These are phyloP conservation scores for Germaria angustata DNA, from an alignment of 2,888 invertebrate genomes.

Conservation along the genomic window DNA sequence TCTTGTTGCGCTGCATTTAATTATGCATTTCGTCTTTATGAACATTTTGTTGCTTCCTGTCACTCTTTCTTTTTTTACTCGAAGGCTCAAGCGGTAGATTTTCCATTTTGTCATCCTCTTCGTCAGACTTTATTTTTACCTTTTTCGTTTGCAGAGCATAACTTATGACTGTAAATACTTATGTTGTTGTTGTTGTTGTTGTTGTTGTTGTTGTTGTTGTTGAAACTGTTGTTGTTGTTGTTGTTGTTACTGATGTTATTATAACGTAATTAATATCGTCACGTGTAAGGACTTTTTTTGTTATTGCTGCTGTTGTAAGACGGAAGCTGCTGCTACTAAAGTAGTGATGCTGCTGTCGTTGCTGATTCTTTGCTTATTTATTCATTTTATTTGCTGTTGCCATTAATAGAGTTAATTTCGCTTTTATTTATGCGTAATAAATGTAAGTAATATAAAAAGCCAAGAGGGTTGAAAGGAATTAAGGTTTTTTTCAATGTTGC, in stretches of 20 bases:
- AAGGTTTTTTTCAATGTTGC: neutral
- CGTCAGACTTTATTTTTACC: slow-evolving; percentile 17
- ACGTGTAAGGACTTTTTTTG: slow-evolving; percentile 48
- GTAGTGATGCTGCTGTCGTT: slow-evolving; percentile 6
- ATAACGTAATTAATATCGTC: slow-evolving; percentile 66
- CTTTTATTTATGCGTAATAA: slow-evolving; percentile 50
- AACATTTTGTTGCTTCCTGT: neutral
- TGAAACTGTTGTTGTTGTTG: neutral
- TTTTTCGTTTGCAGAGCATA: slow-evolving; percentile 49
- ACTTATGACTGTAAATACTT: slow-evolving; percentile 46
- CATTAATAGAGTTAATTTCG: slow-evolving; percentile 61
- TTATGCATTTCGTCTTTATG: slow-evolving; percentile 53
- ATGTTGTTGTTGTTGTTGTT: neutral
- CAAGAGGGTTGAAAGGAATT: neutral
- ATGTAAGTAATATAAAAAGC: neutral
- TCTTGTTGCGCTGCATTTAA: slow-evolving; percentile 57
- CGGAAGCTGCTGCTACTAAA: slow-evolving; percentile 13
- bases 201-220: slow-evolving; percentile 32
- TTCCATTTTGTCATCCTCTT: neutral
- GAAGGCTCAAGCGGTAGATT: neutral
- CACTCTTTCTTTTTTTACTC: neutral
- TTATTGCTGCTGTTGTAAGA: slow-evolving; percentile 21
- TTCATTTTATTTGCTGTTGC: slow-evolving; percentile 30
- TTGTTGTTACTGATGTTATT: slow-evolving; percentile 24
- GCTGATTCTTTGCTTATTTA: slow-evolving; percentile 8